phyloP scores from a whole-genome alignment of 64 coral and sea anemone genomes.

The Platygyra sinensis region DNA sequence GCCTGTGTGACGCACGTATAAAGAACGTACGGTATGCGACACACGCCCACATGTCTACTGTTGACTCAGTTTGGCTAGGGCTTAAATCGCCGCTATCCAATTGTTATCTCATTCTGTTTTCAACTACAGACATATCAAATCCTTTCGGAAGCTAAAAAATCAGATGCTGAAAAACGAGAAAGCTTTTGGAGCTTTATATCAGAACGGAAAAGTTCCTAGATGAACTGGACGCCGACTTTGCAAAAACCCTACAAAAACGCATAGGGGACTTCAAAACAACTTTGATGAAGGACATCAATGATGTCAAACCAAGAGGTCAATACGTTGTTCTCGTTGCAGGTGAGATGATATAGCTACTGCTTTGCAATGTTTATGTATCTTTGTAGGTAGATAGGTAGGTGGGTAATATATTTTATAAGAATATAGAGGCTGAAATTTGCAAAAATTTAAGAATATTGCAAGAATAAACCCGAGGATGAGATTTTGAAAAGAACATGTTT shows the following conservation, averaged over 20 bases:
- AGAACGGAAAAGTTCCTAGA: background rate
- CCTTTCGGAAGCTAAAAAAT: background rate
- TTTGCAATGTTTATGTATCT: too few relatives aligned
- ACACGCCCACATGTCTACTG: too few relatives aligned
- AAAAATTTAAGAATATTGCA: too few relatives aligned
- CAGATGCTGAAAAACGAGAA: background rate
- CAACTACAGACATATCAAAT: background rate
- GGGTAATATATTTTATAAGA: too few relatives aligned
- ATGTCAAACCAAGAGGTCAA: background rate
- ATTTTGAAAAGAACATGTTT: too few relatives aligned
- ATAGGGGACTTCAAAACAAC: background rate
- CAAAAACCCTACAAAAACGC: background rate
- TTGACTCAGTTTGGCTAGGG: too few relatives aligned
- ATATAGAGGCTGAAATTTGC: too few relatives aligned
- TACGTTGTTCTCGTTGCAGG: constrained; percentile 13
- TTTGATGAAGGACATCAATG: background rate
- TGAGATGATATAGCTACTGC: background rate
- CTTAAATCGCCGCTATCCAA: too few relatives aligned
- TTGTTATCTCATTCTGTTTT: background rate
- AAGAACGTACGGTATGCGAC: too few relatives aligned
- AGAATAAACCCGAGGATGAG: too few relatives aligned
- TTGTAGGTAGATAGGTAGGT: too few relatives aligned
- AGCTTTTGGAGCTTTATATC: background rate
- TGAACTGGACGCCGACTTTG: background rate
- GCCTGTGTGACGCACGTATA: too few relatives aligned